Base-by-base conservation (phyloP, 2,888 invertebrate genomes). In the Metalampra italica region DNA sequence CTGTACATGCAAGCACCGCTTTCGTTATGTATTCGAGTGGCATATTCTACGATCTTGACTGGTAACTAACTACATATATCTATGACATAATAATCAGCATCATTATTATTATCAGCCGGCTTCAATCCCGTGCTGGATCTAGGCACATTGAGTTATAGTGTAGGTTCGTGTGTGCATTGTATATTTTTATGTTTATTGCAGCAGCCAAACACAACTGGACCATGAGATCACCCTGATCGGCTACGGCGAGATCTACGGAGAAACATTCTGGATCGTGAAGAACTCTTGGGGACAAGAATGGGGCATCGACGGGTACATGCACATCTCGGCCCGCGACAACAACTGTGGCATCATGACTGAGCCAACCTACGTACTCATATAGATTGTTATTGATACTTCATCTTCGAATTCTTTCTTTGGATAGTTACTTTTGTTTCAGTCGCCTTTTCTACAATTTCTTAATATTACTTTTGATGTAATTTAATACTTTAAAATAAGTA, bases 271-370 rank as follows among this genome's bases (percentile, higher is more conserved):
- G 98, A 90, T 98, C 49, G 86, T 98, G 9, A 98, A 97, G 85
- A 98, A 98, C 84, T 97, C 97, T 0, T 98, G 97, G 97, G 97
- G 97, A 0, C 95, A 94, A 29, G 94, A 94, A 60, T 98, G 97
- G 98, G 98, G 98, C 29, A 95, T 97, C 62, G 96, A 96, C 74
- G 98, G 98, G 0, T 98, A 97, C 73, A 92, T 98, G 53, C 90
- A 97, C 43, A 97, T 98, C 91, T 92, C 96, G 0, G 93, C 94
- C 39, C 92, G 93, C 60, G 91, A 97, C 66, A 97, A 98, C 78
- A 95, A 95, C 75, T 98, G 98, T 68, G 98, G 98, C 15, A 95
- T 98, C 13, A 92, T 94, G 75, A 94, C 94, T 7, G 91, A 92
- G 55, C 95, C 97, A 9, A 97, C 97, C 15, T 97, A 95, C 71